phyloP scores from a whole-genome alignment of 2,888 invertebrate genomes.

The Ennomos quercinarius region DNA sequence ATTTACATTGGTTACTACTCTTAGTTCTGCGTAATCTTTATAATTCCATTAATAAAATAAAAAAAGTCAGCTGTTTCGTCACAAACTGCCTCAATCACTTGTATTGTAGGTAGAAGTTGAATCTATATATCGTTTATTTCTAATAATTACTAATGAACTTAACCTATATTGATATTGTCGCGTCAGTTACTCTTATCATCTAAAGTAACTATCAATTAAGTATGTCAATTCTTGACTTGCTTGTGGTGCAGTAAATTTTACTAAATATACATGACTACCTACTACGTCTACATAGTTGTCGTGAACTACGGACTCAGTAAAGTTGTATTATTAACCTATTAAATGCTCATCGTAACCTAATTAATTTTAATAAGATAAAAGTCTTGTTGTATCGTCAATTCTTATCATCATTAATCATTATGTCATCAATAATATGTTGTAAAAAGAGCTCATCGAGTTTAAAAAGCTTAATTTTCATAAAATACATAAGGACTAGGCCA shows the following conservation, averaged over 20 bases:
- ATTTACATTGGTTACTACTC: constrained; percentile 14
- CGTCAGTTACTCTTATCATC: constrained; percentile 66
- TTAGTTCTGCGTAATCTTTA: constrained; percentile 48
- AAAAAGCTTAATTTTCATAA: constrained; percentile 17
- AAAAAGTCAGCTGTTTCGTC: constrained; percentile 13
- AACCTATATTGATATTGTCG: constrained; percentile 81
- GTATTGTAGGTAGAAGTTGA: constrained; percentile 32
- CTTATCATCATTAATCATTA: constrained; percentile 1
- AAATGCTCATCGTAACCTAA: constrained; percentile 57
- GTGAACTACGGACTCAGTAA: constrained; percentile 21
- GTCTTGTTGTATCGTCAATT: constrained; percentile 24
- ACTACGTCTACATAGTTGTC: constrained; percentile 32
- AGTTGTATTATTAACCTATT: background rate
- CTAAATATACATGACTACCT: constrained; percentile 42
- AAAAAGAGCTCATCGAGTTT: constrained; percentile 18
- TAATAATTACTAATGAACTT: constrained; percentile 60
- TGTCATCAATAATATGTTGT: constrained; percentile 4
- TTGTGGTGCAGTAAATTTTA: constrained; percentile 46
- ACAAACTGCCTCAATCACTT: constrained; percentile 8
- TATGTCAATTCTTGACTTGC: constrained; percentile 44
- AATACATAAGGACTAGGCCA: constrained; percentile 6
- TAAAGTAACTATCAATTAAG: constrained; percentile 53
- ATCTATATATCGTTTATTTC: constrained; percentile 42
- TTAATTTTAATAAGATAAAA: constrained; percentile 33
- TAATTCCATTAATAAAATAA: constrained; percentile 17